Evolutionary conservation across 2,888 invertebrate species (phyloP).

Genomic region (Psococerastis gibbosa): DNA sequence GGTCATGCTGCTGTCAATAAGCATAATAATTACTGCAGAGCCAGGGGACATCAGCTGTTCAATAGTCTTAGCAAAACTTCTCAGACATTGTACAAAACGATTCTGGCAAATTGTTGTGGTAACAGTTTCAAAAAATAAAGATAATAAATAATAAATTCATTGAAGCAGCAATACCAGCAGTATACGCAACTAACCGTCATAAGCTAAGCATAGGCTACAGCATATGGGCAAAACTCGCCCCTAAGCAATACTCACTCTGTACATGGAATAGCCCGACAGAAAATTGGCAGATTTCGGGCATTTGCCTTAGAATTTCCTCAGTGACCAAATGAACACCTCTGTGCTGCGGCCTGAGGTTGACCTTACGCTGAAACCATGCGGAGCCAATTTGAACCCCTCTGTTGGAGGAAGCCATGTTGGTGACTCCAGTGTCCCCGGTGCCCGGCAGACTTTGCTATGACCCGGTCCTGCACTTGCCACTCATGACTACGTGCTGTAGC

Average conservation of each 20-base stretch:
- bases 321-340: conserved; percentile 94
- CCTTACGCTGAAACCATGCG: conserved; percentile 96
- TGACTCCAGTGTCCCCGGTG: not conserved
- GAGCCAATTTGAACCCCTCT: conserved; percentile 87
- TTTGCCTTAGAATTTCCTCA: conserved; percentile 86
- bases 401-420: conserved; percentile 65
- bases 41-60: too few species aligned
- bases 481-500: not conserved
- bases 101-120: too few species aligned
- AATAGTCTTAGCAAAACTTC: not conserved
- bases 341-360: conserved; percentile 88
- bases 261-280: conserved; percentile 91
- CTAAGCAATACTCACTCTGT: conserved; percentile 60
- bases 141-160: too few species aligned
- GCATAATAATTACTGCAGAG: too few species aligned
- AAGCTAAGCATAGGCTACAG: not conserved
- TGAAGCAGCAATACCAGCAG: too few species aligned
- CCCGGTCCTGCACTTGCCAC: not conserved
- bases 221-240: not conserved
- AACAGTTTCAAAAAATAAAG: too few species aligned
- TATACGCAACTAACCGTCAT: not conserved
- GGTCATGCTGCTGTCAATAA: too few species aligned
- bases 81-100: not conserved
- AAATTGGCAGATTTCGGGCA: conserved; percentile 86
- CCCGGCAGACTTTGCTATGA: not conserved